phyloP scores from a whole-genome alignment of 2,888 invertebrate species.

The Drosophila falleni region DNA sequence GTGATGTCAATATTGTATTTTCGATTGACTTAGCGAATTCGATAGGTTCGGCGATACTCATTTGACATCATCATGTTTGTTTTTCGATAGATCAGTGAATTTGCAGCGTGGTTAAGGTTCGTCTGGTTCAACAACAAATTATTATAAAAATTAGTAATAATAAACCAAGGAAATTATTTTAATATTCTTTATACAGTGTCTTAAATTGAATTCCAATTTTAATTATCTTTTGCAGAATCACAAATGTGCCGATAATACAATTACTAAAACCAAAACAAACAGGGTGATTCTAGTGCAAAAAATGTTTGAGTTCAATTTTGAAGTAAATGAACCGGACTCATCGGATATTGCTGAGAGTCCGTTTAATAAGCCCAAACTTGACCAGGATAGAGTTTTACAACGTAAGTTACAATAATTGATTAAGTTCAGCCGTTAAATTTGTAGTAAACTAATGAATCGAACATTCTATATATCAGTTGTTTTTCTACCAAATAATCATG shows the following conservation, averaged over 20 bases:
- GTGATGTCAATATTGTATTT: conserved; percentile 38
- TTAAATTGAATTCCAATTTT: neutral
- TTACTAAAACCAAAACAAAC: conserved; percentile 30
- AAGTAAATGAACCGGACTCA: conserved; percentile 63
- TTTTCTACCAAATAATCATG: no score
- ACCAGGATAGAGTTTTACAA: neutral
- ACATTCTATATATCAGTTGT: no score
- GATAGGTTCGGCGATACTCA: neutral
- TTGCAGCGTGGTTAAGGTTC: conserved; percentile 20
- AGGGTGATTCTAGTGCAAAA: conserved; percentile 39
- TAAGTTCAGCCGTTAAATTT: neutral
- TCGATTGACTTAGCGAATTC: conserved; percentile 27
- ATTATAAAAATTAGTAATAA: neutral
- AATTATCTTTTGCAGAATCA: neutral
- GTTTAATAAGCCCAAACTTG: conserved; percentile 35
- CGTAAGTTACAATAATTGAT: neutral
- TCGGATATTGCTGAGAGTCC: conserved; percentile 38
- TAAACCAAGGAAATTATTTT: neutral
- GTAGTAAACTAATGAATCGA: neutral
- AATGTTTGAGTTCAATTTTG: conserved; percentile 84
- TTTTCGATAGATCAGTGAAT: conserved; percentile 35
- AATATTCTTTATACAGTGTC: neutral
- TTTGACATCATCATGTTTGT: neutral
- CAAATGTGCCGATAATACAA: conserved; percentile 9
- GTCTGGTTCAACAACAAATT: neutral